Conservation (phyloP, 2,888 invertebrate genomes). For the Eledone cirrhosa region DNA sequence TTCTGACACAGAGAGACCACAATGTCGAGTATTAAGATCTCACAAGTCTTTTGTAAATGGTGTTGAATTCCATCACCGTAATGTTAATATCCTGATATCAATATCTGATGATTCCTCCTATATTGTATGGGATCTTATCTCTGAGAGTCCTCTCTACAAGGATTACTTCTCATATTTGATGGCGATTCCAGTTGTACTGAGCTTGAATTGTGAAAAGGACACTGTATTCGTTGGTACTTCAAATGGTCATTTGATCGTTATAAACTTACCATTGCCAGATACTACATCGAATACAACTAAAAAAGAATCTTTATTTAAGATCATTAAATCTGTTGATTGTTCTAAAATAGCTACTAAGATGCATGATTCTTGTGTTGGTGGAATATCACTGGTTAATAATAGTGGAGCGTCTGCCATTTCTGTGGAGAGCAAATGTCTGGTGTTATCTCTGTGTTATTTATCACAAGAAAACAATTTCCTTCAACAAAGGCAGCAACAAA, state of each 20-base stretch:
- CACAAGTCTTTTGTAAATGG: neutral
- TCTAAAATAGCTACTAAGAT: too few relatives aligned
- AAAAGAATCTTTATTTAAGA: too few relatives aligned
- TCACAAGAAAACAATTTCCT: too few relatives aligned
- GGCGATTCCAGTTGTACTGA: neutral
- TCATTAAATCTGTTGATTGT: too few relatives aligned
- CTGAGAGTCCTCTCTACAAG: neutral
- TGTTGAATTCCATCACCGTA: neutral
- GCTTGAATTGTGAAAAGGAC: neutral
- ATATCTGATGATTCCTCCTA: neutral
- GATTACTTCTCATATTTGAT: neutral
- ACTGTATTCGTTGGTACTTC: neutral
- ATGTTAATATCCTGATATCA: neutral
- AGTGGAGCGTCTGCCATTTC: too few relatives aligned
- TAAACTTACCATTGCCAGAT: neutral
- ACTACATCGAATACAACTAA: too few relatives aligned
- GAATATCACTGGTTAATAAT: too few relatives aligned
- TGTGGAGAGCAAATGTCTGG: too few relatives aligned
- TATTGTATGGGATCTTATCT: constrained; percentile 14
- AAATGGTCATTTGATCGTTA: neutral
- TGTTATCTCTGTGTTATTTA: too few relatives aligned
- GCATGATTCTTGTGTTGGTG: too few relatives aligned
- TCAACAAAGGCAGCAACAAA: too few relatives aligned
- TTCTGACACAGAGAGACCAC: too few relatives aligned
- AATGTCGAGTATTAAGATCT: neutral